Base-by-base conservation (phyloP, 2,797 vertebrate genomes). In the Erethizon dorsatum region DNA sequence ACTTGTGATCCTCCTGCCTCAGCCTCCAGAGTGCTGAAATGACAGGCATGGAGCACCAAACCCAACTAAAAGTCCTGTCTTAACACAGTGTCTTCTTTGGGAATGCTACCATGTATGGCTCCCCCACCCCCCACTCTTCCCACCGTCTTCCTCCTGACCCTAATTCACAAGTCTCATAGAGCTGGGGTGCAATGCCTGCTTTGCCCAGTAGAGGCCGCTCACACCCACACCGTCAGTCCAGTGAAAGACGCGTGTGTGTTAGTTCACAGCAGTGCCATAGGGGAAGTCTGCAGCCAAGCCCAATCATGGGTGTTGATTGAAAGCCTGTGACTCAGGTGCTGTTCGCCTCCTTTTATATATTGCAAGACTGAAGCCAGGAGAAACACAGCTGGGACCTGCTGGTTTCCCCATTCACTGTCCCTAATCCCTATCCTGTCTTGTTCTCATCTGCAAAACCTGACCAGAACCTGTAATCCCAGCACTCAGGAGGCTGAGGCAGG, bases 201-300 rank as follows among this genome's bases (percentile, higher is more conserved):
- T 13, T 33, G 5, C 31, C 84, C 79, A 79, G 59, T 11, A 94
- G 78, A 69, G 92, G 79, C 6, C 28, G 1, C 56, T 24, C 83
- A 17, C 67, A 37, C 20, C 37, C 22, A 12, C 54, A 33, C 2
- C 7, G 0, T 45, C 54, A 0, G 0, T 22, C 54, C n/a, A 15
- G 1, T 31, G 41, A 47, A 14, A 47, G 71, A 26, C n/a, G n/a
- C 11, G 67, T n/a, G 65, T 13, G 69, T 9, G 20, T 2, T 24
- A 12, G 73, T 77, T 77, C 73, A 28, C 73, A 47, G 73, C 41
- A 47, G 73, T 2, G 24, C 71, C 11, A 6, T 14, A 26, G 9
- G 24, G 12, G 12, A 47, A 15, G 41, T 24, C 41, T 14, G 71
- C 37, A 26, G 71, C 41, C 41, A 26, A 45, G 41, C 22, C 41